These are phyloP conservation scores for Fukomys damarensis DNA, from an alignment of 2,113 vertebrate genomes.

Conservation along the genomic window DNA sequence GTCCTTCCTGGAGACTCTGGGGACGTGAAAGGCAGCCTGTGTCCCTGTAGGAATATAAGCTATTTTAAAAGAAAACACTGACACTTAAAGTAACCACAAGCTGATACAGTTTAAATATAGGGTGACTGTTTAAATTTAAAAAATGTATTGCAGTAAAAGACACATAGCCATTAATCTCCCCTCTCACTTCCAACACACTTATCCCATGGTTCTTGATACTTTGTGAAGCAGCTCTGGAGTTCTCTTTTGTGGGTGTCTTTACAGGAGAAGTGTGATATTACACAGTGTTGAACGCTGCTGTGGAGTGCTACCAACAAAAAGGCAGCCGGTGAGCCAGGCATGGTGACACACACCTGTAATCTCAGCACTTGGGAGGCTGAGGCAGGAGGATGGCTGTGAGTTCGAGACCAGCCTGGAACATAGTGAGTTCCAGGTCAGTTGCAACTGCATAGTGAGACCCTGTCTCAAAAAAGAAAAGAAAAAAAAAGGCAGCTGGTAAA, in stretches of 20 bases:
- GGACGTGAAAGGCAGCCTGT: background rate
- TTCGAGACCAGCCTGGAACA: no score
- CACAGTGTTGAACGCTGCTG: background rate
- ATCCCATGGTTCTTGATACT: background rate
- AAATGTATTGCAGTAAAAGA: background rate
- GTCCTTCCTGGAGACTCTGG: background rate
- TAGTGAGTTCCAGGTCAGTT: no score
- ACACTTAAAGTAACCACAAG: background rate
- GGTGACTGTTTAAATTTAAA: background rate
- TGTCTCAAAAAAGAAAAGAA: no score
- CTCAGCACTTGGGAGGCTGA: no score
- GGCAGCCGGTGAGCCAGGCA: no score
- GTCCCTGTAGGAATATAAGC: background rate
- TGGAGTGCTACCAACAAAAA: background rate
- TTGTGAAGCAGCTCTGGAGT: background rate
- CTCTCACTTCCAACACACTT: background rate
- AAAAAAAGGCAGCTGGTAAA: background rate
- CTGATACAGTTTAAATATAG: no score
- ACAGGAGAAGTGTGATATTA: background rate
- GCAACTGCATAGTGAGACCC: no score
- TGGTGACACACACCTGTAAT: no score
- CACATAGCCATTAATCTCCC: background rate
- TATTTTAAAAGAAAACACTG: background rate
- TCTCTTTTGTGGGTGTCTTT: background rate
- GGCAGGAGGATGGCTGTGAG: no score